Percentiles rank a stretch among this genome's conserved stretches.
Conservation (phyloP, 1,140 invertebrate genomes). For the Sitophilus oryzae region DNA sequence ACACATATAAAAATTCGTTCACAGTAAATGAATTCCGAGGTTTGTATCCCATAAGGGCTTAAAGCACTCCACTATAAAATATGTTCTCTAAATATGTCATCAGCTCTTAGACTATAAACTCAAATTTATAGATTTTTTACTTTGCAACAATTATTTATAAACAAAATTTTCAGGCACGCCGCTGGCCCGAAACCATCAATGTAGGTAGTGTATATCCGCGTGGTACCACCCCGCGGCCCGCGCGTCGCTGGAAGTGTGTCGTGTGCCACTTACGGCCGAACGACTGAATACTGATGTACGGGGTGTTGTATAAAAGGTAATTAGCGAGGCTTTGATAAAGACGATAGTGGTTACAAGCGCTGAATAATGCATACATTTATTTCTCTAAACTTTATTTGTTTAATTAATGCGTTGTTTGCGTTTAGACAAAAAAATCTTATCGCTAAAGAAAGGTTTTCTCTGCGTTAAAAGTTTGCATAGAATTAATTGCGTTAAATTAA, state of each 20-base stretch:
- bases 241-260: slow-evolving; percentile 28
- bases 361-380: neutral
- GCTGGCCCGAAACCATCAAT: slow-evolving; percentile 27
- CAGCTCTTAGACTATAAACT: neutral
- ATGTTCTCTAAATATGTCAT: too few relatives aligned
- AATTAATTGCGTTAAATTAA: too few relatives aligned
- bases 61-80: too few relatives aligned
- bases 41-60: too few relatives aligned
- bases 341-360: neutral
- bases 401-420: neutral
- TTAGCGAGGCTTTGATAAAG: neutral
- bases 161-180: neutral
- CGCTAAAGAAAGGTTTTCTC: too few relatives aligned
- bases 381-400: neutral
- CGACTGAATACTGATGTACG: slow-evolving; percentile 7
- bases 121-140: neutral
- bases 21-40: too few relatives aligned
- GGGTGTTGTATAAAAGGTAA: slow-evolving; percentile 1
- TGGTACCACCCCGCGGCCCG: slow-evolving; percentile 26
- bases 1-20: too few relatives aligned
- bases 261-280: slow-evolving; percentile 31
- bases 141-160: too few relatives aligned
- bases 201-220: slow-evolving; percentile 40
- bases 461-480: too few relatives aligned
- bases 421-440: too few relatives aligned